Percentiles rank a stretch among this genome's conserved stretches.
Evolutionary conservation across 1,140 invertebrate species (phyloP).

Genomic region (Dreissena polymorpha): DNA sequence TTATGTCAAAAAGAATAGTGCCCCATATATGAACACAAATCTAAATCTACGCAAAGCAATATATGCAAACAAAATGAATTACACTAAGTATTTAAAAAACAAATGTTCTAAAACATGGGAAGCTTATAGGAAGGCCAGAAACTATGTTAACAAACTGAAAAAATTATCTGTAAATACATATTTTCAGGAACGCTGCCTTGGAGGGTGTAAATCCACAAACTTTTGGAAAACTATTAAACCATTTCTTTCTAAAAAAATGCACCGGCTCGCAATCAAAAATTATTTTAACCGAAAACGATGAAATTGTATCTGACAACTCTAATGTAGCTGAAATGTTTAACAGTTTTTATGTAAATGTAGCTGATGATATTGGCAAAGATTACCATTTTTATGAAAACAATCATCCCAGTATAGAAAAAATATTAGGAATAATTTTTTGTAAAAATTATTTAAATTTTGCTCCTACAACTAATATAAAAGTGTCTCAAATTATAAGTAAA

Average conservation of each 20-base stretch:
- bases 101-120: constrained; percentile 29
- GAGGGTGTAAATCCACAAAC: constrained; percentile 10
- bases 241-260: not conserved
- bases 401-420: constrained; percentile 40
- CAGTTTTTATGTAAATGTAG: constrained; percentile 29
- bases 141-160: constrained; percentile 33
- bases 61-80: constrained; percentile 47
- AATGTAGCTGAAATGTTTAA: constrained; percentile 36
- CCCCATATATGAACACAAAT: constrained; percentile 16
- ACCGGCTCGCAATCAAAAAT: not conserved
- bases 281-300: constrained; percentile 32
- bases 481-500: constrained; percentile 26
- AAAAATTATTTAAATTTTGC: constrained; percentile 26
- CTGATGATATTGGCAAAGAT: constrained; percentile 42
- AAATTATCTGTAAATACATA: not conserved
- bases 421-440: constrained; percentile 6
- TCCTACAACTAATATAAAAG: not conserved
- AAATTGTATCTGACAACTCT: constrained; percentile 18
- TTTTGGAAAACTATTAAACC: constrained; percentile 20
- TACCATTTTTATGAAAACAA: constrained; percentile 32
- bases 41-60: constrained; percentile 38
- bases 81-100: constrained; percentile 11
- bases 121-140: constrained; percentile 34
- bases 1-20: constrained; percentile 20
- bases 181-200: constrained; percentile 26